These are phyloP conservation scores for Chinchilla lanigera DNA, from an alignment of 2,113 vertebrate species.

Conservation along the genomic window DNA sequence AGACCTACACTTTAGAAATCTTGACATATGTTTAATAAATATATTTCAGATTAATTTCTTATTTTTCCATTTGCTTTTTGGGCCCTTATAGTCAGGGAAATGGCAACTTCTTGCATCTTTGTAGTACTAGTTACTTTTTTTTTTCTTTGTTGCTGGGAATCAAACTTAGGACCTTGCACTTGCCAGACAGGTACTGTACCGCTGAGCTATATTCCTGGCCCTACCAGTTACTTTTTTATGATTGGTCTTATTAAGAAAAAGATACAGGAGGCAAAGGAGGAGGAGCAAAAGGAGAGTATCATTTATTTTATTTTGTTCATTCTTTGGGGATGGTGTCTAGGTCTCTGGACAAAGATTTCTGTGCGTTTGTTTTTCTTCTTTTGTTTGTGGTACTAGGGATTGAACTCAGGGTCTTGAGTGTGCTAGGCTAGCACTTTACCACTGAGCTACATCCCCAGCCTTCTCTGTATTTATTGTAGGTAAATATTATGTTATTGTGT, in stretches of 20 bases:
- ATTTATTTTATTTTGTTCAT: slow-evolving; percentile 14
- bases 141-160: not conserved
- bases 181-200: too few relatives aligned
- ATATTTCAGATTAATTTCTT: slow-evolving; percentile 51
- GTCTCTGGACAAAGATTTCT: not conserved
- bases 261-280: not conserved
- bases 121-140: not conserved
- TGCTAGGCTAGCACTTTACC: too few relatives aligned
- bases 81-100: not conserved
- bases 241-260: slow-evolving; percentile 11
- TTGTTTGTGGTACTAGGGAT: too few relatives aligned
- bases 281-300: not conserved
- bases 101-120: not conserved
- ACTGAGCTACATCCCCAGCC: too few relatives aligned
- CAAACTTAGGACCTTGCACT: too few relatives aligned
- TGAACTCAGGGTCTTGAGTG: too few relatives aligned
- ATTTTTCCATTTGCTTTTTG: slow-evolving; percentile 26
- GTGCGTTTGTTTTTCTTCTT: too few relatives aligned
- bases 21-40: slow-evolving; percentile 48
- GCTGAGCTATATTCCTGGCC: too few relatives aligned
- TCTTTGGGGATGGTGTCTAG: not conserved
- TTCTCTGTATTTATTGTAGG: not conserved
- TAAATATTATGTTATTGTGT: not conserved
- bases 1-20: not conserved
- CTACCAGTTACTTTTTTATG: not conserved